Conservation (phyloP, 2,113 vertebrate genomes). For the Dermatemys mawii region DNA sequence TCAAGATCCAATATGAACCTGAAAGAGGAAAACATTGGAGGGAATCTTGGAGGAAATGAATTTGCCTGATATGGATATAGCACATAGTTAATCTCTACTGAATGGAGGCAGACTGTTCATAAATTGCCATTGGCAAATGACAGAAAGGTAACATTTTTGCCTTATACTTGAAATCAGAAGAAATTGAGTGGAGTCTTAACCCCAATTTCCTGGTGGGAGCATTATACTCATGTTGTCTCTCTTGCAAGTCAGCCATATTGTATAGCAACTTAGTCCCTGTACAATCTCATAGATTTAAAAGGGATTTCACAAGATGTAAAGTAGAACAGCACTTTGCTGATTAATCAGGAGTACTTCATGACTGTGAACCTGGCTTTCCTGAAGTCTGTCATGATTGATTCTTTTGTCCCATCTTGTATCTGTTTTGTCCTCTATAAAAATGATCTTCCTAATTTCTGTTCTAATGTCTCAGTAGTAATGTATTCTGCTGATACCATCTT, state of each 20-base stretch:
- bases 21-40: neutral
- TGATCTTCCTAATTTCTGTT: neutral
- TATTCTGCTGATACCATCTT: neutral
- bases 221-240: neutral
- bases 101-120: neutral
- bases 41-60: neutral
- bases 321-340: neutral
- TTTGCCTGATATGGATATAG: neutral
- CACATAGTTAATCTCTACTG: neutral
- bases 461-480: neutral
- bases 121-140: neutral
- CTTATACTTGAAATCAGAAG: neutral
- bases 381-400: neutral
- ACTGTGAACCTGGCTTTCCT: neutral
- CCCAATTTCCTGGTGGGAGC: neutral
- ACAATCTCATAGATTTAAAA: neutral
- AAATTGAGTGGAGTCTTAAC: neutral
- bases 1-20: neutral
- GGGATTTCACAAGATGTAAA: neutral
- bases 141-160: neutral
- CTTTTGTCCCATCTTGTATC: neutral
- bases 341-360: neutral
- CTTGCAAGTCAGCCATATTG: neutral
- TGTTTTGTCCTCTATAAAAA: neutral
- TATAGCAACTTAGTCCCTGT: neutral